These are phyloP conservation scores for Epinephelus moara DNA, from an alignment of 2,113 vertebrate genomes.

Conservation along the genomic window DNA sequence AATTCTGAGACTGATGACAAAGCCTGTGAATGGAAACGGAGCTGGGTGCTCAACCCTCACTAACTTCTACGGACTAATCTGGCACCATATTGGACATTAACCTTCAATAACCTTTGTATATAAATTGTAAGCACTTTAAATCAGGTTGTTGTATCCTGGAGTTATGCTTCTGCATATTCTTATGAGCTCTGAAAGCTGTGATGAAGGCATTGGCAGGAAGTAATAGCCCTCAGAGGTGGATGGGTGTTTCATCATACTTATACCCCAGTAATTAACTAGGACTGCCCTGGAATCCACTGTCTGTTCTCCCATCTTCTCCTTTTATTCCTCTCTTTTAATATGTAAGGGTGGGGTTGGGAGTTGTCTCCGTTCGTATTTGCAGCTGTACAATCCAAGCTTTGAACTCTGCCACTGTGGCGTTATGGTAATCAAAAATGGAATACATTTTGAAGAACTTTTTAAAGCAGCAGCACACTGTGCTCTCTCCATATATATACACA, in stretches of 20 bases:
- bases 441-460: conserved; percentile 63
- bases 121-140: conserved; percentile 34
- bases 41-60: conserved; percentile 46
- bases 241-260: conserved; percentile 73
- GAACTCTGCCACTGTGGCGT: conserved; percentile 72
- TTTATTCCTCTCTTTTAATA: conserved; percentile 45
- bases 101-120: conserved; percentile 40
- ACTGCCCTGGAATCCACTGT: conserved; percentile 72
- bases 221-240: conserved; percentile 65
- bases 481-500: conserved; percentile 18
- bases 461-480: conserved; percentile 51
- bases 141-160: conserved; percentile 52
- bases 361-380: conserved; percentile 66
- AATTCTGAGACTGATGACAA: conserved; percentile 32
- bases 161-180: conserved; percentile 70
- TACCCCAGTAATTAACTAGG: conserved; percentile 78
- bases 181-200: conserved; percentile 66
- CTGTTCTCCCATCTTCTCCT: conserved; percentile 51
- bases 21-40: conserved; percentile 27
- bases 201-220: conserved; percentile 75
- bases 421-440: conserved; percentile 75
- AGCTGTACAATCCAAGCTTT: conserved; percentile 73
- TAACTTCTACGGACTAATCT: conserved; percentile 34
- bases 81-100: conserved; percentile 31
- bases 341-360: conserved; percentile 28